Evolutionary conservation across 2,888 invertebrate genomes (phyloP), one percentile per base, ranked within the genome.

Genomic region (Caenorhabditis sp.): DNA sequence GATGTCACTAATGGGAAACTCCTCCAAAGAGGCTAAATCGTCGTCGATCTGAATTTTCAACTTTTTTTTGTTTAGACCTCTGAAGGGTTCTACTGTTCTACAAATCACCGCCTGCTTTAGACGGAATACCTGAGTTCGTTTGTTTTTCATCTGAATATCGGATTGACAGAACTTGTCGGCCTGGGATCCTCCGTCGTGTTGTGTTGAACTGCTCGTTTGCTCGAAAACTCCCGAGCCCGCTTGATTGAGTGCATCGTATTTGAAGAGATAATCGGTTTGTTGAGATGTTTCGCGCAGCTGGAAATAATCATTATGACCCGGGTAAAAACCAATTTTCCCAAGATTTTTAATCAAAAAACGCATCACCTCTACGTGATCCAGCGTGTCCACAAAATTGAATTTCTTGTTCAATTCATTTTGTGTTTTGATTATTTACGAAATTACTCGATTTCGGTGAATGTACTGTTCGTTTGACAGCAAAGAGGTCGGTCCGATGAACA

Each of bases 81-180:
- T n/a, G n/a, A 19, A 50, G 8, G 50, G 19, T 50, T n/a, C 19
- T n/a, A n/a, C n/a, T n/a, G n/a, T n/a, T n/a, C n/a, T n/a, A n/a
- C n/a, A n/a, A n/a, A n/a, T n/a, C n/a, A n/a, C n/a, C n/a, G n/a
- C n/a, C n/a, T n/a, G n/a, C n/a, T n/a, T n/a, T n/a, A n/a, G n/a
- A n/a, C 19, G 6, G 23, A 57, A 54, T 68, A 78, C 78, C 78
- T 78, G 78, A 69, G 70, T 70, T 60, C 68, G 62, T 62, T 70
- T 76, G 24, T 74, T 78, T 61, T 73, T 78, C 53, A 49, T 73
- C n/a, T 49, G 55, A 19, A 71, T 26, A 31, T 78, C 76, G 21
- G 78, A 73, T 69, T 78, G 78, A 59, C 67, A 72, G 65, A 60
- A 67, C 64, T 68, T 64, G 17, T 43, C 43, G 14, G 43, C 43